A percentile compares a stretch with the other conserved stretches of the same genome.
These are phyloP conservation scores for Piaya cayana DNA, from an alignment of 2,113 vertebrate species.

Conservation along the genomic window DNA sequence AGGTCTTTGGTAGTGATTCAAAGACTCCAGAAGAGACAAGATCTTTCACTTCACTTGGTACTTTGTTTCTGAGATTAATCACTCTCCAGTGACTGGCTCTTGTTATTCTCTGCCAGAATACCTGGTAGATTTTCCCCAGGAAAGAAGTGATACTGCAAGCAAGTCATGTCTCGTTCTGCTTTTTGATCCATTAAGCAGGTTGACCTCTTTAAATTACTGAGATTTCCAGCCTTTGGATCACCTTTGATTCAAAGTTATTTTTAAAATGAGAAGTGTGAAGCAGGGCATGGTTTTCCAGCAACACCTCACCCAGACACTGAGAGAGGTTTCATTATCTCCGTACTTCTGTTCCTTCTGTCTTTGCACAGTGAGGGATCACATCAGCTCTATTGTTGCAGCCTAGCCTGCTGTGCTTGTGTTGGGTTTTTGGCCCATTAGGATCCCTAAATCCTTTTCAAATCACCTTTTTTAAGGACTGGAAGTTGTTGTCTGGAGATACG, in stretches of 20 bases:
- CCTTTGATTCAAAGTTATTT: slow-evolving; percentile 51
- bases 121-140: slow-evolving; percentile 21
- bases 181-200: slow-evolving; percentile 42
- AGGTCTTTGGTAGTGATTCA: neutral
- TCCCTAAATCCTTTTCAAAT: neutral
- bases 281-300: neutral
- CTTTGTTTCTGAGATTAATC: slow-evolving; percentile 45
- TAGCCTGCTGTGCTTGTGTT: neutral
- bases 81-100: slow-evolving; percentile 14
- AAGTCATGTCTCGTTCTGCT: slow-evolving; percentile 23
- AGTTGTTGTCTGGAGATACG: neutral
- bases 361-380: neutral
- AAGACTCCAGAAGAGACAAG: slow-evolving; percentile 37
- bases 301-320: neutral
- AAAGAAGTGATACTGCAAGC: slow-evolving; percentile 22
- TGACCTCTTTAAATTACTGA: slow-evolving; percentile 51
- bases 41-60: slow-evolving; percentile 18
- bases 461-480: neutral
- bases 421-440: neutral
- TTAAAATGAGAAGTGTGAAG: slow-evolving; percentile 27
- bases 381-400: neutral
- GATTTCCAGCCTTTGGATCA: slow-evolving; percentile 10
- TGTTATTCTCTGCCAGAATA: slow-evolving; percentile 32
- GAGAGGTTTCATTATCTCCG: neutral
- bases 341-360: neutral